Base-by-base conservation (phyloP, 2,888 invertebrate species). In the Thecocarcelia acutangulata region DNA sequence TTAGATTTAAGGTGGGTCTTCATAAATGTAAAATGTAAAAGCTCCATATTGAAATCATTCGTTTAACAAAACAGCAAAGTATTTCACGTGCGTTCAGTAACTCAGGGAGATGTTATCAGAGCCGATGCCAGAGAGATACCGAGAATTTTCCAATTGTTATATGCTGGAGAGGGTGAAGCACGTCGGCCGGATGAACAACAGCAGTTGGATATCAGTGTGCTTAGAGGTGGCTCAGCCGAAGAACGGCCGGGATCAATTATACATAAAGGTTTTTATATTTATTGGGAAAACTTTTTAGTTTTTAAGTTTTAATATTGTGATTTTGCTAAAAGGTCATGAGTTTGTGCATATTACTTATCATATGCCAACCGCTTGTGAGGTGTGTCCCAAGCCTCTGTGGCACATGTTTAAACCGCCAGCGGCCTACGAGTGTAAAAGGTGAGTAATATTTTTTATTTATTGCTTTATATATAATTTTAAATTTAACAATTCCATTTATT, bases 61-160 rank as follows among this genome's bases (percentile, higher is more conserved):
- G 12, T 21, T 64, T 24, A n/a, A 3, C 12, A 70, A 70, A 78
- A 90, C 13, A 97, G 98, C 92, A 98, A 99, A 94, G 96, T 99
- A 90, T 99, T 98, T 93, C 98, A 99, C 92, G 99, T 99, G 86
- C 95, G 99, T 85, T 96, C 97, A 82, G 99, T 99, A 85, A 98
- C 99, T 83, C 98, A 98, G 91, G 98, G 98, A 87, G 99, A 99
- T 93, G 98, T 99, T 87, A 98, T 99, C 91, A 95, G 98, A 90
- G 99, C 98, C 73, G 98, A 98, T 93, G 97, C 98, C 91, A 97
- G 97, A 94, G 98, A 99, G 93, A 98, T 99, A 92, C 99, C 99
- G 87, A 95, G 98, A 91, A 99, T 99, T 92, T 99, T 99, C 92
- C 94, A 98, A 93, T 93, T 99, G 88, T 92, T 99, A 87, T 99